Evolutionary conservation across 2,113 vertebrate genomes (phyloP).

Genomic region (Mystacornis crossleyi): DNA sequence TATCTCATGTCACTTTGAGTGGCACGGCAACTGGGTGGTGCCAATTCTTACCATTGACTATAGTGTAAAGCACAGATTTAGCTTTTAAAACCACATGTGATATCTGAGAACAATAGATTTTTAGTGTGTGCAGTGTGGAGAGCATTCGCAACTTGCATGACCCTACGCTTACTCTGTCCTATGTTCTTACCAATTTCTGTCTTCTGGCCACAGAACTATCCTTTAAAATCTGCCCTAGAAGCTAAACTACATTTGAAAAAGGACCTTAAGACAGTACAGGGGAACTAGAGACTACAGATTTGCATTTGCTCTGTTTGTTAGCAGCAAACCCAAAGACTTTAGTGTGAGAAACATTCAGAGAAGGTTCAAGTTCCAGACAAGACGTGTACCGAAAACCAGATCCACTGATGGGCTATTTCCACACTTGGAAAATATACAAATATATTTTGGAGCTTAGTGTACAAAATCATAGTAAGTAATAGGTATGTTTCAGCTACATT

Average conservation of each 20-base stretch:
- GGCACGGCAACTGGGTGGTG: background rate
- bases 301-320: background rate
- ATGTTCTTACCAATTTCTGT: background rate
- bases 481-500: background rate
- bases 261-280: background rate
- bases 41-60: background rate
- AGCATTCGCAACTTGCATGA: background rate
- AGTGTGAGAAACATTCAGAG: background rate
- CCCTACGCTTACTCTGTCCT: accelerated
- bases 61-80: background rate
- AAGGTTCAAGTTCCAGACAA: background rate
- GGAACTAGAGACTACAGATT: background rate
- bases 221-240: background rate
- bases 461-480: background rate
- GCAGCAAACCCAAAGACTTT: background rate
- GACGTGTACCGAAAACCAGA: background rate
- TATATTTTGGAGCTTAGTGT: background rate
- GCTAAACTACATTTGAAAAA: background rate
- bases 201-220: background rate
- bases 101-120: background rate
- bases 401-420: background rate
- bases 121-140: background rate
- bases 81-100: background rate
- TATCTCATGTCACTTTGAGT: background rate
- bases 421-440: background rate